Evolutionary conservation across 1,140 invertebrate species (phyloP).

Genomic region (Drosophila bifasciata): DNA sequence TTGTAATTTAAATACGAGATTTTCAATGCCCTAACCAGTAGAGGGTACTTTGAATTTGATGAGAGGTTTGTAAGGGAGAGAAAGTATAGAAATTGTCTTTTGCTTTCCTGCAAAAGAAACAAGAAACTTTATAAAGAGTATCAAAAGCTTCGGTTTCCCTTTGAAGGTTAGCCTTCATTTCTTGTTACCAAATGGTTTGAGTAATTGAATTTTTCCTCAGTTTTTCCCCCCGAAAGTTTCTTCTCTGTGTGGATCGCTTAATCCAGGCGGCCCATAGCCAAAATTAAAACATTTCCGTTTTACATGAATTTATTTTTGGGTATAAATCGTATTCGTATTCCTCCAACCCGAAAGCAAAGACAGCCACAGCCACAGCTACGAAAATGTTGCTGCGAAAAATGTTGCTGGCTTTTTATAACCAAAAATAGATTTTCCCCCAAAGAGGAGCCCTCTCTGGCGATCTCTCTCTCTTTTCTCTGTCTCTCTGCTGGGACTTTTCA

Average conservation of each 20-base stretch:
- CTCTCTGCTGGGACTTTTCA: conserved; percentile 17
- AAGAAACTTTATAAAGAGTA: no score
- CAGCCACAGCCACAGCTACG: conserved; percentile 38
- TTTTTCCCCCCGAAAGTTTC: conserved; percentile 11
- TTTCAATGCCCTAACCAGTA: background rate
- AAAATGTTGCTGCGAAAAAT: conserved; percentile 76
- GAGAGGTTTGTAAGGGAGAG: no score
- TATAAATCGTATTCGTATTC: conserved; percentile 3
- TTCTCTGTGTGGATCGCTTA: conserved; percentile 32
- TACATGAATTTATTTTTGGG: conserved; percentile 35
- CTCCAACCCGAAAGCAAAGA: conserved; percentile 9
- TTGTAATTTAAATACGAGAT: conserved; percentile 75
- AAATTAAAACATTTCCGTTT: conserved; percentile 39
- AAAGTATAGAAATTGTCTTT: no score
- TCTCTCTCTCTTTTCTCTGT: no score
- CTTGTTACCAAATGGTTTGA: conserved; percentile 36
- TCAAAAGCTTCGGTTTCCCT: no score
- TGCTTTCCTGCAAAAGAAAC: no score
- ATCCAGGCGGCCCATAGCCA: conserved; percentile 19
- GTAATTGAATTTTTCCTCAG: conserved; percentile 67
- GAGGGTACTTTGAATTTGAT: no score
- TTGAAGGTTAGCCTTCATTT: no score
- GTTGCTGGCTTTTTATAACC: conserved; percentile 64
- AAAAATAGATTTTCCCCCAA: conserved; percentile 67
- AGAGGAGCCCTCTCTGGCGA: conserved; percentile 6